Percentiles rank a stretch among this genome's conserved stretches.
phyloP scores from a whole-genome alignment of 2,888 invertebrate species.

The Aphidius colemani region DNA sequence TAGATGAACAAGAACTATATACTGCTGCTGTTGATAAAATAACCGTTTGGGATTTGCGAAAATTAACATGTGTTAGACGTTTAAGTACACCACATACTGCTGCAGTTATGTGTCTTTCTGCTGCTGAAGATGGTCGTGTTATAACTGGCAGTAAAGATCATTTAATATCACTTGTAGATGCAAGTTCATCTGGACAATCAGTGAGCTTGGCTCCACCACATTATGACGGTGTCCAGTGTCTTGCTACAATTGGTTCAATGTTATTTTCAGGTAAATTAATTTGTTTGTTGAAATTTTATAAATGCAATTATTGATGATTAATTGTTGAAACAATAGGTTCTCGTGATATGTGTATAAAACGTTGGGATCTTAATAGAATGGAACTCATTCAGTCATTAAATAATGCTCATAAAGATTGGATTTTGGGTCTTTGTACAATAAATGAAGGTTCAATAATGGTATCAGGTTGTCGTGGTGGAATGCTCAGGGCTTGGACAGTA shows the following conservation, averaged over 20 bases:
- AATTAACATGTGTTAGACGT: slow-evolving; percentile 73
- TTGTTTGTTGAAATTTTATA: not conserved
- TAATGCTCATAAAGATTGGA: slow-evolving; percentile 88
- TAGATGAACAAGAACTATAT: slow-evolving; percentile 71
- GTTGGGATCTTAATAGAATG: slow-evolving; percentile 74
- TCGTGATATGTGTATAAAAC: slow-evolving; percentile 83
- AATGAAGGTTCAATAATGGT: slow-evolving; percentile 65
- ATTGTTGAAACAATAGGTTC: slow-evolving; percentile 62
- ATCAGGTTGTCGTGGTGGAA: slow-evolving; percentile 78
- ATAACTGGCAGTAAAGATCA: slow-evolving; percentile 87
- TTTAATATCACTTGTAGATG: slow-evolving; percentile 60
- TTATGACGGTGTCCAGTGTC: slow-evolving; percentile 86
- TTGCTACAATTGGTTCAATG: slow-evolving; percentile 69
- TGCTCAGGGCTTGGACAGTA: slow-evolving; percentile 73
- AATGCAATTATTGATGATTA: not conserved
- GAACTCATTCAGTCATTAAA: slow-evolving; percentile 71
- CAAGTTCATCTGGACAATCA: slow-evolving; percentile 60
- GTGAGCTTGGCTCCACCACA: slow-evolving; percentile 78
- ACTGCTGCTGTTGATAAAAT: slow-evolving; percentile 81
- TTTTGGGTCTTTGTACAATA: slow-evolving; percentile 73
- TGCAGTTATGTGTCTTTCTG: slow-evolving; percentile 81
- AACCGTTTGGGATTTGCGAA: slow-evolving; percentile 82
- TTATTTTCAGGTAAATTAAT: slow-evolving; percentile 70
- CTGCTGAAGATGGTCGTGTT: slow-evolving; percentile 69
- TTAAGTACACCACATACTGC: slow-evolving; percentile 81